These are phyloP conservation scores for Chymomyza caudatula DNA, from an alignment of 2,888 invertebrate species.

Conservation along the genomic window DNA sequence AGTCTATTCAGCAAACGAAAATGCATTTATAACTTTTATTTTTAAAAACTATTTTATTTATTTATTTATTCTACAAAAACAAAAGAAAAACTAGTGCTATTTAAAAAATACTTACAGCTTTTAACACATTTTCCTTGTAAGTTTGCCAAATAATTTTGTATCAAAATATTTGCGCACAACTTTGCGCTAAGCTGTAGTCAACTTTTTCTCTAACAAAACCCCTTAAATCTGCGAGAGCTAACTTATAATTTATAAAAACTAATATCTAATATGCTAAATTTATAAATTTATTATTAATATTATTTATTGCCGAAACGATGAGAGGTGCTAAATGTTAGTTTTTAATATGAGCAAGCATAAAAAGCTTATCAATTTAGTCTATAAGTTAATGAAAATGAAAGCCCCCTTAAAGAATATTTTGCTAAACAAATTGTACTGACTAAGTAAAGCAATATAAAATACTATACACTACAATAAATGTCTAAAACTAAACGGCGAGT, in stretches of 20 bases:
- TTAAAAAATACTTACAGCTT: neutral
- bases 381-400: slow-evolving; percentile 8
- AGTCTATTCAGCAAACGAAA: slow-evolving; percentile 43
- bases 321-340: slow-evolving; percentile 56
- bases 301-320: slow-evolving; percentile 37
- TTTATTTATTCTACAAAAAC: slow-evolving; percentile 42
- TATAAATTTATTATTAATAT: slow-evolving; percentile 43
- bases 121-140: slow-evolving; percentile 21
- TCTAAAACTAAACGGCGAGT: slow-evolving; percentile 21
- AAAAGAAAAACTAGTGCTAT: neutral
- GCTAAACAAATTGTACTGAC: slow-evolving; percentile 75
- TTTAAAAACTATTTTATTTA: slow-evolving; percentile 42
- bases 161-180: slow-evolving; percentile 72
- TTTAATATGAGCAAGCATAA: neutral
- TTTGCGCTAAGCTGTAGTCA: slow-evolving; percentile 41
- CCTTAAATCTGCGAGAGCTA: too few species aligned
- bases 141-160: slow-evolving; percentile 74
- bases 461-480: slow-evolving; percentile 32
- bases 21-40: slow-evolving; percentile 59
- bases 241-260: slow-evolving; percentile 1
- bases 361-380: slow-evolving; percentile 36
- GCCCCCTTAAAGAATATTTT: slow-evolving; percentile 22
- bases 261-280: neutral
- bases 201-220: slow-evolving; percentile 27
- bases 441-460: slow-evolving; percentile 72